These are phyloP conservation scores for Galeruca laticollis DNA, from an alignment of 2,888 invertebrate species.

Conservation along the genomic window DNA sequence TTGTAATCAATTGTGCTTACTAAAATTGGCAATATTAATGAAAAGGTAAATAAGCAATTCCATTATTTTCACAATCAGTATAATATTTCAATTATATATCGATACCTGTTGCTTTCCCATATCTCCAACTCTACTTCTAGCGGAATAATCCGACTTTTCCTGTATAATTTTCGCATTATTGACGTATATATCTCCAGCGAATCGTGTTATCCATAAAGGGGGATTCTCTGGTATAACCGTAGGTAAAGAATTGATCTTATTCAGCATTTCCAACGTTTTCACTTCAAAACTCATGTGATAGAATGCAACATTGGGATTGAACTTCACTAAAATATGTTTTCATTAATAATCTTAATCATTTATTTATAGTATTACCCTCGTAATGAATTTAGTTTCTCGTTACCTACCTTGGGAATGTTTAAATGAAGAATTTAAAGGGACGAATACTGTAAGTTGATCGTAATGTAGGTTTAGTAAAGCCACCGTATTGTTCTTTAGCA, in stretches of 20 bases:
- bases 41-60: too few relatives aligned
- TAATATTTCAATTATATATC: too few relatives aligned
- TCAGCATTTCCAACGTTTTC: slow-evolving; percentile 73
- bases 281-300: slow-evolving; percentile 69
- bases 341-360: too few relatives aligned
- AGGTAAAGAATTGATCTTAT: slow-evolving; percentile 47
- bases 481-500: slow-evolving; percentile 73
- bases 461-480: slow-evolving; percentile 79
- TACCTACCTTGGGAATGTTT: slow-evolving; percentile 68
- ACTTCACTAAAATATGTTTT: neutral
- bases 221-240: slow-evolving; percentile 86
- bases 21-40: too few relatives aligned
- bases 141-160: slow-evolving; percentile 63
- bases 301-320: slow-evolving; percentile 71
- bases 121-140: slow-evolving; percentile 50
- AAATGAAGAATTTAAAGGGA: slow-evolving; percentile 88
- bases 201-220: slow-evolving; percentile 83
- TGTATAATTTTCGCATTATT: slow-evolving; percentile 86
- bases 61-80: too few relatives aligned
- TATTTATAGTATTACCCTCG: too few relatives aligned
- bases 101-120: slow-evolving; percentile 56
- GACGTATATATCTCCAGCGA: slow-evolving; percentile 79
- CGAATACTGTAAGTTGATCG: slow-evolving; percentile 85
- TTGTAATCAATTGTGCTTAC: too few relatives aligned
- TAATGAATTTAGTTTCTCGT: too few relatives aligned